phyloP scores from a whole-genome alignment of 2,888 invertebrate genomes.

The Megastigmus dorsalis region DNA sequence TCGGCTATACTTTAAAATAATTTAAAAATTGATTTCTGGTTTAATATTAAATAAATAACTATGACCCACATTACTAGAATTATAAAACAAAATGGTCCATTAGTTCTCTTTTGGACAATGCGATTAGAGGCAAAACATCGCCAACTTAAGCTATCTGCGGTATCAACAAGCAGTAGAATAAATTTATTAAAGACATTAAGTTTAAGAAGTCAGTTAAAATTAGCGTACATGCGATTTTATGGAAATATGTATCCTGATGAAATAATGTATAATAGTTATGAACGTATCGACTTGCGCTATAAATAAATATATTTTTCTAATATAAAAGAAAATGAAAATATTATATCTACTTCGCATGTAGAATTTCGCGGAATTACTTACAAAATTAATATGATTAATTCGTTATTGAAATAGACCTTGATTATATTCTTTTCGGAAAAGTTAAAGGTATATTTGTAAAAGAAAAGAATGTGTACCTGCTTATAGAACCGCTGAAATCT shows the following conservation, averaged over 20 bases:
- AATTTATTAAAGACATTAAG: slow-evolving; percentile 43
- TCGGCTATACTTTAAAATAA: no score
- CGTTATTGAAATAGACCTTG: background rate
- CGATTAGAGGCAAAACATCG: slow-evolving; percentile 42
- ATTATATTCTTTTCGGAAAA: background rate
- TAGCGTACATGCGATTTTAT: slow-evolving; percentile 1
- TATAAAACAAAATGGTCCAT: background rate
- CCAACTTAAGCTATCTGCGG: slow-evolving; percentile 32
- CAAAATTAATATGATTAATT: background rate
- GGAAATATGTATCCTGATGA: background rate
- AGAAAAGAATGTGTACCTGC: background rate
- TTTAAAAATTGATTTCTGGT: no score
- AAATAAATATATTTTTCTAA: background rate
- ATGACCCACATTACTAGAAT: background rate
- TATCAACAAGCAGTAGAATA: slow-evolving; percentile 38
- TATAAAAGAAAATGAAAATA: background rate
- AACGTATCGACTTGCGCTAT: background rate
- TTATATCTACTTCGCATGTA: background rate
- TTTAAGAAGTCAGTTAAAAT: slow-evolving; percentile 1
- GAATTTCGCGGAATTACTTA: background rate
- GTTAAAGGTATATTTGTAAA: background rate
- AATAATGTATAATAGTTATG: background rate
- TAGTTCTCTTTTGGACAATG: background rate
- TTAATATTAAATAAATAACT: slow-evolving; percentile 7
- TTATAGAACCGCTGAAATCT: background rate